Evolutionary conservation across 2,888 invertebrate genomes (phyloP), one percentile per base, ranked within the genome.

Genomic region (Microdon myrmicae): DNA sequence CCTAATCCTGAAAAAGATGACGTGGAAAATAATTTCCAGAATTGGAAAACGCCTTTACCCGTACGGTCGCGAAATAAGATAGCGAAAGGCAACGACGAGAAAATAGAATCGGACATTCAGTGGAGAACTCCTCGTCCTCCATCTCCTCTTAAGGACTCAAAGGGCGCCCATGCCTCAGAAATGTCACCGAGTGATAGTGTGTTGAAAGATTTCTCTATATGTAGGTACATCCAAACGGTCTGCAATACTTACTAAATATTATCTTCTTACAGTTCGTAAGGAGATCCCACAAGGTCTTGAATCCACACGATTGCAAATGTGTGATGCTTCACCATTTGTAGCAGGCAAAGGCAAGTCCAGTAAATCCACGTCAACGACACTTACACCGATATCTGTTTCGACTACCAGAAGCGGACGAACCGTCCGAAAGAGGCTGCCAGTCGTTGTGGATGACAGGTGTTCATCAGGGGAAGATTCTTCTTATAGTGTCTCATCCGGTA

Each of bases 151-250:
- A n/a, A n/a, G n/a, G n/a, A n/a, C n/a, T n/a, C n/a, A n/a, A n/a
- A n/a, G n/a, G n/a, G n/a, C n/a, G n/a, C n/a, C n/a, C n/a, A n/a
- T n/a, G n/a, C n/a, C n/a, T 12, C 20, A 5, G 23, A 12, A 28
- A 4, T 4, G 2, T 23, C 23, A 23, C 17, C 22, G 4, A 43
- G 1, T 4, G 71, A 75, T 8, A 77, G 75, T 34, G 34, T 67
- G 0, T 32, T 77, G 19, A 72, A 55, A 3, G 75, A 76, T 47
- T 79, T 78, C 45, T 73, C 75, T n/a, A 68, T 71, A 16, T 77
- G 77, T 79, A 72, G 68, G 74, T 72, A 31, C 14, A 14, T n/a
- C 12, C 13, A 17, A 35, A 35, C 2, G n/a, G 4, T 41, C n/a
- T 35, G 3, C 7, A 20, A n/a, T n/a, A n/a, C n/a, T 7, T 20